Percentiles rank a stretch among this genome's conserved stretches.
Evolutionary conservation across 2,888 invertebrate species (phyloP).

Genomic region (Drosophila prostipennis): DNA sequence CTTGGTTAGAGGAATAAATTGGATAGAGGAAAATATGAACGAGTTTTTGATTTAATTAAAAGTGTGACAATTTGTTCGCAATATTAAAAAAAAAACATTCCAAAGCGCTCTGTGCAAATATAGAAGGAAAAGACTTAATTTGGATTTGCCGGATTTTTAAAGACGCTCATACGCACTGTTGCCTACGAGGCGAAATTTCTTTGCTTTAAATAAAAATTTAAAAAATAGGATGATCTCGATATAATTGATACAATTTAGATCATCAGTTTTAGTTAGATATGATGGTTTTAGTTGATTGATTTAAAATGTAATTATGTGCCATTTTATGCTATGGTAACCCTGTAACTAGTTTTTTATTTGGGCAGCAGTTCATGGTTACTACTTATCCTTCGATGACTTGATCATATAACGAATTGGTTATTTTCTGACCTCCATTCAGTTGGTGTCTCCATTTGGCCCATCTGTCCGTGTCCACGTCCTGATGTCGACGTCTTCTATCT

Average conservation of each 20-base stretch:
- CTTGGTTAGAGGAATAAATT: background rate
- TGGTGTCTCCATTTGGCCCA: slow-evolving; percentile 16
- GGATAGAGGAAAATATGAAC: background rate
- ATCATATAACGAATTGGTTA: slow-evolving; percentile 1
- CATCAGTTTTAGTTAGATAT: no score
- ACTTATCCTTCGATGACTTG: slow-evolving; percentile 1
- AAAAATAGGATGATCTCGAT: no score
- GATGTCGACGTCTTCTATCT: slow-evolving; percentile 34
- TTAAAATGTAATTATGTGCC: no score
- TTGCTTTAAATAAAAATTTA: no score
- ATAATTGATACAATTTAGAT: no score
- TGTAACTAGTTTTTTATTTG: no score
- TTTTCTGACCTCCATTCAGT: slow-evolving; percentile 6
- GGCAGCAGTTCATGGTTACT: background rate
- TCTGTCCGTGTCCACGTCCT: slow-evolving; percentile 33
- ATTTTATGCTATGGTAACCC: no score
- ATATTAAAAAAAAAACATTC: background rate
- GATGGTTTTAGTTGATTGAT: background rate
- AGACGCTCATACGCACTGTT: background rate
- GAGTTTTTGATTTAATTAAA: slow-evolving; percentile 1
- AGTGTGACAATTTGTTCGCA: background rate
- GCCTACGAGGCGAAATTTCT: background rate
- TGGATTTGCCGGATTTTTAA: no score
- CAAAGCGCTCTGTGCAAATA: background rate
- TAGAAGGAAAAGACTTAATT: background rate